These are phyloP conservation scores for Erannis defoliaria DNA, from an alignment of 2,888 invertebrate species.

Conservation along the genomic window DNA sequence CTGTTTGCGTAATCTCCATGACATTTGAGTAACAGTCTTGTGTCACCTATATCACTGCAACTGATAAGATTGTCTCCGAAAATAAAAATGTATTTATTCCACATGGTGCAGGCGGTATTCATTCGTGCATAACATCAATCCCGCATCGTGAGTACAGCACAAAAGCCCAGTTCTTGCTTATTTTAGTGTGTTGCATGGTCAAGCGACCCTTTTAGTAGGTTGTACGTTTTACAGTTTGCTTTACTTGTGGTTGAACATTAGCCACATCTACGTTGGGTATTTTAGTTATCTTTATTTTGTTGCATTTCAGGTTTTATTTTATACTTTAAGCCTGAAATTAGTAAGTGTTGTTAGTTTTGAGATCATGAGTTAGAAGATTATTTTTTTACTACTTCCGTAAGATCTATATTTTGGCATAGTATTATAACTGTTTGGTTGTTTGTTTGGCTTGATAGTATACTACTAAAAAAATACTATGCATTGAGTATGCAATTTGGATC, in stretches of 20 bases:
- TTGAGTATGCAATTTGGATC: no score
- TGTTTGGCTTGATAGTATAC: no score
- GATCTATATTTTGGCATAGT: neutral
- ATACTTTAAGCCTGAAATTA: neutral
- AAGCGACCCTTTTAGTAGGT: neutral
- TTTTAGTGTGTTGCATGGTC: slow-evolving; percentile 48
- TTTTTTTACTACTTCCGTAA: neutral
- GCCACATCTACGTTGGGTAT: neutral
- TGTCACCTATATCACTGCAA: slow-evolving; percentile 27
- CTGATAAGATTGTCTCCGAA: slow-evolving; percentile 48
- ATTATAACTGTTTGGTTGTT: no score
- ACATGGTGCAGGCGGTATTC: slow-evolving; percentile 80
- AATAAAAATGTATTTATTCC: slow-evolving; percentile 57
- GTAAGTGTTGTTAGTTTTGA: neutral
- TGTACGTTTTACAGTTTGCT: neutral
- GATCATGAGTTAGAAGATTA: neutral
- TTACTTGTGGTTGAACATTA: neutral
- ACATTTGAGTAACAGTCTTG: slow-evolving; percentile 3
- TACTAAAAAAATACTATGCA: no score
- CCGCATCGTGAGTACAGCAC: slow-evolving; percentile 73
- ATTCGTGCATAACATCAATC: slow-evolving; percentile 83
- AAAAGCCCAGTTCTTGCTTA: slow-evolving; percentile 42
- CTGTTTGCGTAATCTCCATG: slow-evolving; percentile 10
- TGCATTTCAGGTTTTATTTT: neutral
- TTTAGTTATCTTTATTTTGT: neutral